Conservation (phyloP, 2,888 invertebrate species). For the Tenthredo mesomela region DNA sequence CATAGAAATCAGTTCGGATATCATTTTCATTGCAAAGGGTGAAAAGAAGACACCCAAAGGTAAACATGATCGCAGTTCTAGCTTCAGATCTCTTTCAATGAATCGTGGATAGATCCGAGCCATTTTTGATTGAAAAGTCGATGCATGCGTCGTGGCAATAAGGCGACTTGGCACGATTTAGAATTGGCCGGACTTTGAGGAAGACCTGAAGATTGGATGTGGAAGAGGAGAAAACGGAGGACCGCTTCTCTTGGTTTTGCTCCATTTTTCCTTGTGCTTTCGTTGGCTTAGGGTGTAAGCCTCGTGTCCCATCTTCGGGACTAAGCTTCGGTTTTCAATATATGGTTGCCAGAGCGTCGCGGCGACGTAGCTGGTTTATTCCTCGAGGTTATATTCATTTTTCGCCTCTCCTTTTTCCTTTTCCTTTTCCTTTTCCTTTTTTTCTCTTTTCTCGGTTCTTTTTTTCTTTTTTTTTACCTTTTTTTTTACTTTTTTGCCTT, state of each 20-base stretch:
- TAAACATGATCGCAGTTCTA: neutral
- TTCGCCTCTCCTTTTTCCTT: neutral
- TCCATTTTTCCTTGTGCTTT: neutral
- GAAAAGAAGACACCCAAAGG: neutral
- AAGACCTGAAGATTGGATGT: neutral
- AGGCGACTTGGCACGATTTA: neutral
- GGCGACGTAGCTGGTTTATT: neutral
- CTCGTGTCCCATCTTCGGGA: slow-evolving; percentile 38
- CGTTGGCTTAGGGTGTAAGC: slow-evolving; percentile 44
- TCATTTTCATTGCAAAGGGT: neutral
- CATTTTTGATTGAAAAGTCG: neutral
- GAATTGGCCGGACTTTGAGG: neutral
- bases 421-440: neutral
- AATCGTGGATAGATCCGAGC: neutral
- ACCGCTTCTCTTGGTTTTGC: neutral
- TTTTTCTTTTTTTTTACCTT: neutral
- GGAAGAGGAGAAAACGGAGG: neutral
- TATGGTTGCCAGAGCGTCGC: slow-evolving; percentile 5
- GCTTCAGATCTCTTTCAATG: neutral
- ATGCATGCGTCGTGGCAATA: neutral
- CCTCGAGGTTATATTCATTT: slow-evolving; percentile 36
- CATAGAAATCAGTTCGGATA: neutral
- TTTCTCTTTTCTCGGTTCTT: too few species aligned
- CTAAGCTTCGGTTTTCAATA: slow-evolving; percentile 48
- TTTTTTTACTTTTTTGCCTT: neutral